Conservation (phyloP, 1,140 invertebrate genomes). For the Procambarus virginalis region DNA sequence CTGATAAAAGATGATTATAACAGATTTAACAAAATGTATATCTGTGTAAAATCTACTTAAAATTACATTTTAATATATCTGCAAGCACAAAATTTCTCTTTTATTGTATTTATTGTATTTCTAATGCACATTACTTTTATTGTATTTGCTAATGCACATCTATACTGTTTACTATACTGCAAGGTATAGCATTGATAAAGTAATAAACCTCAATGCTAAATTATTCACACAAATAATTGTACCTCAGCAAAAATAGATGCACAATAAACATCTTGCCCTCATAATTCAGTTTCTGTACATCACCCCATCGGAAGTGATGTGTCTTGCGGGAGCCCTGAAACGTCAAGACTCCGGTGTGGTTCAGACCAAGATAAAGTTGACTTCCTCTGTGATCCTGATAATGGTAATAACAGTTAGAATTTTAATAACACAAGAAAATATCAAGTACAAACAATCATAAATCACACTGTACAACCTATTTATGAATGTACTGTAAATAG, state of each 20-base stretch:
- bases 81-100: no score
- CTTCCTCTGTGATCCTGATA: slow-evolving; percentile 89
- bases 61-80: no score
- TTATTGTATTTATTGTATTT: no score
- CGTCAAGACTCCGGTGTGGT: slow-evolving; percentile 94
- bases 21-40: no score
- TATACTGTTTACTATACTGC: no score
- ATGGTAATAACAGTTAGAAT: slow-evolving; percentile 17
- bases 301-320: slow-evolving; percentile 95
- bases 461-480: no score
- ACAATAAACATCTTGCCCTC: slow-evolving; percentile 99
- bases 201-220: not conserved
- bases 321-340: slow-evolving; percentile 94
- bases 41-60: no score
- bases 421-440: not conserved
- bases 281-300: slow-evolving; percentile 96
- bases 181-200: not conserved
- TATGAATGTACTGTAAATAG: no score
- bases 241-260: slow-evolving; percentile 84
- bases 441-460: no score
- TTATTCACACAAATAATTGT: slow-evolving; percentile 66
- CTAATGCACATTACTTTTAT: no score
- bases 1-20: no score
- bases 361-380: slow-evolving; percentile 95
- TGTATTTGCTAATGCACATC: no score